phyloP scores from a whole-genome alignment of 2,888 invertebrate species.

The Nycteola revayana region DNA sequence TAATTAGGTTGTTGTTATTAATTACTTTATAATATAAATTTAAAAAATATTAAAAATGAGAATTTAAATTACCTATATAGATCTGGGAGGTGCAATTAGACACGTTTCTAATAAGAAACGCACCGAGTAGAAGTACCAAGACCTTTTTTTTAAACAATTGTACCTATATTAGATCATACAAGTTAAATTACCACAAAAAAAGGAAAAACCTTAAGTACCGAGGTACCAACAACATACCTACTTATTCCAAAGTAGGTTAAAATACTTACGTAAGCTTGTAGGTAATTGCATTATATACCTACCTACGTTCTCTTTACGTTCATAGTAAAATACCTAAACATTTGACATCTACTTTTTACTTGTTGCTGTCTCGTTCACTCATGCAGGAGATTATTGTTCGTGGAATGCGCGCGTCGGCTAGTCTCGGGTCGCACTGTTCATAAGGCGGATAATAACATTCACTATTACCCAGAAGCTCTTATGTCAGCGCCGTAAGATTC shows the following conservation, averaged over 20 bases:
- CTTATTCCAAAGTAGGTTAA: constrained; percentile 65
- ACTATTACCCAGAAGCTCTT: constrained; percentile 26
- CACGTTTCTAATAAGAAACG: too few relatives aligned
- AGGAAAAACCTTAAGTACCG: too few relatives aligned
- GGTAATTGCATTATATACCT: constrained; percentile 71
- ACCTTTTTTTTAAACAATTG: too few relatives aligned
- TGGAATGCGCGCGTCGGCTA: constrained; percentile 80
- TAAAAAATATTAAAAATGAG: too few relatives aligned
- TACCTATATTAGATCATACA: too few relatives aligned
- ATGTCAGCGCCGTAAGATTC: constrained; percentile 36
- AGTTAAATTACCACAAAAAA: too few relatives aligned
- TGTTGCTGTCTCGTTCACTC: constrained; percentile 68
- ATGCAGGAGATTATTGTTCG: constrained; percentile 68
- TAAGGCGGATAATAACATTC: constrained; percentile 47
- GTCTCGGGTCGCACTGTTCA: constrained; percentile 59
- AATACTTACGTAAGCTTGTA: constrained; percentile 69
- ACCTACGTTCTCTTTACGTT: constrained; percentile 70
- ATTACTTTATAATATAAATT: too few relatives aligned
- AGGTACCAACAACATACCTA: constrained; percentile 19
- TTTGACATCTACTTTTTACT: constrained; percentile 78
- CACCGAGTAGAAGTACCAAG: too few relatives aligned
- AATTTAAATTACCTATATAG: too few relatives aligned
- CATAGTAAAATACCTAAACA: constrained; percentile 79
- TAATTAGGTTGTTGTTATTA: too few relatives aligned
- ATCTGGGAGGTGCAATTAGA: too few relatives aligned